A percentile compares a stretch with the other conserved stretches of the same genome.
Evolutionary conservation across 2,113 vertebrate genomes (phyloP).

Genomic region (Vimba vimba): DNA sequence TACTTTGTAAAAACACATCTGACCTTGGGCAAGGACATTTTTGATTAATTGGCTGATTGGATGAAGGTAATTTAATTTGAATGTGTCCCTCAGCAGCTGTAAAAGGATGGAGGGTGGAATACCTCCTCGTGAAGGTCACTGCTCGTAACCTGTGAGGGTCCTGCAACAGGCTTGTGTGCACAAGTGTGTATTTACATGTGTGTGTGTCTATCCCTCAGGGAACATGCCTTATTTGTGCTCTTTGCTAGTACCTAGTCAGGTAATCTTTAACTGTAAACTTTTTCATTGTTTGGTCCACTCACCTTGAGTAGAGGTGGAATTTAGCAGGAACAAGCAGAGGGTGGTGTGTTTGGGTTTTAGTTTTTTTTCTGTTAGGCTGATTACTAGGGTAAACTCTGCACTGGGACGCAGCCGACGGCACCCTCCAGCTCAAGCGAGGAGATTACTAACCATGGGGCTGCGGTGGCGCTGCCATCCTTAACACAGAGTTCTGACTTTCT

Average conservation of each 20-base stretch:
- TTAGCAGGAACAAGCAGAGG: constrained; percentile 42
- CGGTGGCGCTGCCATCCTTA: constrained; percentile 10
- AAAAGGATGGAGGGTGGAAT: not conserved
- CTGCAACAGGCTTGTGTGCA: constrained; percentile 11
- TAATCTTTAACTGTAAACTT: constrained; percentile 35
- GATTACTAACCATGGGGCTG: constrained; percentile 48
- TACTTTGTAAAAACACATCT: constrained; percentile 35
- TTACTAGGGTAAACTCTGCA: constrained; percentile 39
- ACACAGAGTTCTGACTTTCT: not conserved
- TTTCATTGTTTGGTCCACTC: constrained; percentile 41
- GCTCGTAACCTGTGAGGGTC: not conserved
- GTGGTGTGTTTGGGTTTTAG: constrained; percentile 43
- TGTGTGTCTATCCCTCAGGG: not conserved
- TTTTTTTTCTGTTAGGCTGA: constrained; percentile 42
- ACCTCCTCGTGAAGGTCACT: constrained; percentile 24
- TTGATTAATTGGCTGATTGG: constrained; percentile 50
- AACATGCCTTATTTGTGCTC: not conserved
- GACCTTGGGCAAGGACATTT: constrained; percentile 17
- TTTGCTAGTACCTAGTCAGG: not conserved
- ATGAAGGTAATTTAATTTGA: constrained; percentile 40
- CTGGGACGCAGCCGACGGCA: constrained; percentile 22
- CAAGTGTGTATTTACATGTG: not conserved
- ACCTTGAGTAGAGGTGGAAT: constrained; percentile 45
- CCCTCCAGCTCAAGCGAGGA: constrained; percentile 25
- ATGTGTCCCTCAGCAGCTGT: constrained; percentile 40